Percentiles rank a stretch among this genome's conserved stretches.
phyloP scores from a whole-genome alignment of 2,888 invertebrate species.

The Patella depressa region DNA sequence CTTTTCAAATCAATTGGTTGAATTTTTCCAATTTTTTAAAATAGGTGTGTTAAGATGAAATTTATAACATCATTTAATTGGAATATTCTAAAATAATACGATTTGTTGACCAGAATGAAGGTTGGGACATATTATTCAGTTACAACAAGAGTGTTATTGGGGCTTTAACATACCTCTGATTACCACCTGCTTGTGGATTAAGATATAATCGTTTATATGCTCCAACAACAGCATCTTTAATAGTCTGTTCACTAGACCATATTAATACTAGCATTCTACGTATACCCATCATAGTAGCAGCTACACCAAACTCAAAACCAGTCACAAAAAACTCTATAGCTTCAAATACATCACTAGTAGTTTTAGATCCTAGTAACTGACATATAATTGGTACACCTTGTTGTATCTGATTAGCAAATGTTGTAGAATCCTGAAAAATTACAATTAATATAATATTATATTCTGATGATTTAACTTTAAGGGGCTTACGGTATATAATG shows the following conservation, averaged over 20 bases:
- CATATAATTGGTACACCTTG: conserved; percentile 79
- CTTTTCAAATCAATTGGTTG: no score
- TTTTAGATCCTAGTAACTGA: conserved; percentile 77
- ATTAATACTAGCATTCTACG: conserved; percentile 84
- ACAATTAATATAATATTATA: no score
- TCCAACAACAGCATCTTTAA: conserved; percentile 80
- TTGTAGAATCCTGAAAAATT: conserved; percentile 73
- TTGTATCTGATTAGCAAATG: conserved; percentile 74
- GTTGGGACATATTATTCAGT: no score
- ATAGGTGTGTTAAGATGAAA: no score
- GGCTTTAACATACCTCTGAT: conserved; percentile 51
- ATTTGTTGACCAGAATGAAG: no score
- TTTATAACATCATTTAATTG: no score
- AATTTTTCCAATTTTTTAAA: no score
- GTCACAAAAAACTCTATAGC: conserved; percentile 90
- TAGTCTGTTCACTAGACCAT: conserved; percentile 83
- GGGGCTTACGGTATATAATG: no score
- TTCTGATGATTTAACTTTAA: no score
- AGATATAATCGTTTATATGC: conserved; percentile 83
- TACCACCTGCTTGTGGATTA: conserved; percentile 46
- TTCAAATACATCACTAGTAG: conserved; percentile 85
- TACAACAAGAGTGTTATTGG: no score
- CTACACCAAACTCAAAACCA: conserved; percentile 74
- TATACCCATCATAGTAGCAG: conserved; percentile 77
- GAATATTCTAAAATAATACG: no score